These are phyloP conservation scores for Cantharis flavilabris DNA, from an alignment of 2,888 invertebrate species.

Conservation along the genomic window DNA sequence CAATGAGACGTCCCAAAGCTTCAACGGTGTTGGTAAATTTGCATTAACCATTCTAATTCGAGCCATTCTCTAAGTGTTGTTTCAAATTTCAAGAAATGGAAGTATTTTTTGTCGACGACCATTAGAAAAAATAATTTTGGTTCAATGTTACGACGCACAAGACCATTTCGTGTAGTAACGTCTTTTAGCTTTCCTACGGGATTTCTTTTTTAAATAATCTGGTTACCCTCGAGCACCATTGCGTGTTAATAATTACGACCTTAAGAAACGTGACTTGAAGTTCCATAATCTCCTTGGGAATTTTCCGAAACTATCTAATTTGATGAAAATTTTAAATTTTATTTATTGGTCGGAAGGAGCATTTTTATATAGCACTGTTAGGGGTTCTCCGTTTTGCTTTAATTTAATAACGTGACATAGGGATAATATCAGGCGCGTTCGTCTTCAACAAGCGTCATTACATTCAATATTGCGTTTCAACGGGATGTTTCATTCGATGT, in stretches of 20 bases:
- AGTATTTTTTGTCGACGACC: background rate
- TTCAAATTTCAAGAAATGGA: background rate
- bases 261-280: background rate
- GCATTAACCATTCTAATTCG: slow-evolving; percentile 26
- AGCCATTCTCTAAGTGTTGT: slow-evolving; percentile 7
- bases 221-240: background rate
- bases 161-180: background rate
- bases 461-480: slow-evolving; percentile 28
- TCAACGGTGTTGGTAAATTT: slow-evolving; percentile 20
- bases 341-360: background rate
- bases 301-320: background rate
- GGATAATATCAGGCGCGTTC: slow-evolving; percentile 24
- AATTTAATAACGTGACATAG: slow-evolving; percentile 27
- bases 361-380: slow-evolving; percentile 1
- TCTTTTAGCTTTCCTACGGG: background rate
- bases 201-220: background rate
- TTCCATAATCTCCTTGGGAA: background rate
- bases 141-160: background rate
- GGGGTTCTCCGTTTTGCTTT: slow-evolving; percentile 19
- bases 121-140: background rate
- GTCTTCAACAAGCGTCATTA: slow-evolving; percentile 27
- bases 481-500: slow-evolving; percentile 22
- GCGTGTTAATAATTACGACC: background rate
- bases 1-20: slow-evolving; percentile 22
- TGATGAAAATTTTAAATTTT: background rate